Evolutionary conservation across 2,797 vertebrate species (phyloP), one percentile per base, ranked within the genome.

Genomic region (Chiropotes sagulatus): DNA sequence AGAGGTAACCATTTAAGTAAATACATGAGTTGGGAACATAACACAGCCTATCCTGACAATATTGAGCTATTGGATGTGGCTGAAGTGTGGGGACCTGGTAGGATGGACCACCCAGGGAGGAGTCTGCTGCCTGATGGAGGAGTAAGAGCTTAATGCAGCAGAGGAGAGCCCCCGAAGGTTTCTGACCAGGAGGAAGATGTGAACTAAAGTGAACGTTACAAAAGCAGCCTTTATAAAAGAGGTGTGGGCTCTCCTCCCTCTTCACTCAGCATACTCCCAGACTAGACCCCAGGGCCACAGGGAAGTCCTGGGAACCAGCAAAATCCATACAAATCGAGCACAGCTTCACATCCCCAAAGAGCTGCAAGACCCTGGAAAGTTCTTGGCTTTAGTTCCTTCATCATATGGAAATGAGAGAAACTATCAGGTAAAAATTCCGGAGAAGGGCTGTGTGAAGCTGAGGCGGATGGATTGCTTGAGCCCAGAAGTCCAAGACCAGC

Each of bases 31-130:
- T 39, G 15, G 79, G 46, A 10, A 39, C 28, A 20, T 22, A 41
- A 9, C 17, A 7, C 1, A 33, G 46, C 50, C 67, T 8, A 22
- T 33, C 28, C 54, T 46, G 24, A 87, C 2, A 67, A 46, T 5
- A 54, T 4, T 0, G 0, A 58, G 70, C 20, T 4, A 17, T 4
- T 22, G 14, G n/a, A 17, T 4, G 10, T 54, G 30, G 58, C n/a
- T 14, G 44, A 54, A 26, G n/a, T 0, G 0, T 17, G 76, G 52
- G 28, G 28, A 57, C 22, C 73, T 22, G 7, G 24, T 12, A 5
- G 39, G 24, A 17, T 2, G 20, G 48, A 33, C 44, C 28, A 20
- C 17, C 7, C 7, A 17, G 17, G 57, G 41, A 75, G 46, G 61
- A 22, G 19, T 12, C 0, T 46, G 41, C 48, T 36, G 36, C 58